Conservation (phyloP, 1,140 invertebrate species). For the Linepithema humile region DNA sequence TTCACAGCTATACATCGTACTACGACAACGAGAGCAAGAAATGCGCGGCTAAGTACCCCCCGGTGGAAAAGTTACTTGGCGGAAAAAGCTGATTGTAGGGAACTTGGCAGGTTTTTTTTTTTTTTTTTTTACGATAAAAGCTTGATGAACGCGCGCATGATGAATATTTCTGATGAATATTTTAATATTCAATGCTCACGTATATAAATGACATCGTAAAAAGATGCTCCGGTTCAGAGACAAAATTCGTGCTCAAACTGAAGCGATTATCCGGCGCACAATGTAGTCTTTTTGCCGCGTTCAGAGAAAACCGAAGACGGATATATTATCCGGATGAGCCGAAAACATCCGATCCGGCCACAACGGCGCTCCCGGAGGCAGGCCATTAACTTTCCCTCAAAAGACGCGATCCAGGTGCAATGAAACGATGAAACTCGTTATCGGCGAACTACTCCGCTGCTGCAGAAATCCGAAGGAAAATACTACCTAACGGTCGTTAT, state of each 20-base stretch:
- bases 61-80: slow-evolving; percentile 15
- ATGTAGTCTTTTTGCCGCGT: background rate
- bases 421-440: slow-evolving; percentile 60
- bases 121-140: background rate
- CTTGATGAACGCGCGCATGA: background rate
- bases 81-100: background rate
- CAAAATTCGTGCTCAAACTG: slow-evolving; percentile 5
- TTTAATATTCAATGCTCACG: slow-evolving; percentile 9
- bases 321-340: slow-evolving; percentile 54
- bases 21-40: slow-evolving; percentile 7
- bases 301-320: slow-evolving; percentile 20
- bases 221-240: background rate
- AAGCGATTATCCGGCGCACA: slow-evolving; percentile 28
- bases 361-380: slow-evolving; percentile 40
- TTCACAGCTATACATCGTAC: background rate
- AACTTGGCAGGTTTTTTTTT: background rate
- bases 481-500: slow-evolving; percentile 45
- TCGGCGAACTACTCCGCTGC: background rate
- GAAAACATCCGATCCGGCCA: slow-evolving; percentile 47
- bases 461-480: slow-evolving; percentile 19
- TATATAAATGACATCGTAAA: background rate
- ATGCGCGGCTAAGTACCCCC: background rate
- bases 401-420: slow-evolving; percentile 53
- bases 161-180: slow-evolving; percentile 17
- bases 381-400: slow-evolving; percentile 55